phyloP scores from a whole-genome alignment of 2,888 invertebrate genomes.

The Peribatodes rhomboidaria region DNA sequence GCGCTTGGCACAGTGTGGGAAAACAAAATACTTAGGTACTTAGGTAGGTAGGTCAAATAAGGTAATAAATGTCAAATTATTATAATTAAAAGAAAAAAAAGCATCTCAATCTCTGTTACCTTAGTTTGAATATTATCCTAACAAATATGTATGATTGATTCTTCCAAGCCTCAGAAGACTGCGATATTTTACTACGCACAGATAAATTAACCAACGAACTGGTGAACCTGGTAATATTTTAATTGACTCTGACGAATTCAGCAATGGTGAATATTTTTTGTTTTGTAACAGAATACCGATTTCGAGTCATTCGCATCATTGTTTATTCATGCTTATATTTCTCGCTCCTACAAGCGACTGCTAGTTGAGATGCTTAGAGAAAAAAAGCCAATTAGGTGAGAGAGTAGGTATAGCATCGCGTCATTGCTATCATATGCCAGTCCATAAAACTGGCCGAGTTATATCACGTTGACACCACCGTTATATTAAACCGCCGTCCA shows the following conservation, averaged over 20 bases:
- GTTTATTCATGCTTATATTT: slow-evolving; percentile 28
- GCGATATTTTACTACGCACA: slow-evolving; percentile 1
- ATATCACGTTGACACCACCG: slow-evolving; percentile 56
- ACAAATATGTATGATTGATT: slow-evolving; percentile 17
- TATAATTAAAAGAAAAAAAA: too few relatives aligned
- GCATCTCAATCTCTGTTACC: slow-evolving; percentile 2
- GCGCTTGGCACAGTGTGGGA: too few relatives aligned
- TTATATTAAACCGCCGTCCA: slow-evolving; percentile 58
- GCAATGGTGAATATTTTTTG: slow-evolving; percentile 33
- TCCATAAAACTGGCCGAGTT: slow-evolving; percentile 55
- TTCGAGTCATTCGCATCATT: slow-evolving; percentile 20
- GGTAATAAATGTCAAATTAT: too few relatives aligned
- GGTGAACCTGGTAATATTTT: slow-evolving; percentile 14
- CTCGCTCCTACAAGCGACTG: background rate
- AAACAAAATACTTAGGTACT: too few relatives aligned
- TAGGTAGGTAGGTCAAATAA: too few relatives aligned
- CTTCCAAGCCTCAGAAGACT: background rate
- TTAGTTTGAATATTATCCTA: too few relatives aligned
- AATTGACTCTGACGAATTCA: slow-evolving; percentile 19
- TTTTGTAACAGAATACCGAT: slow-evolving; percentile 31
- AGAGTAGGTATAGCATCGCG: slow-evolving; percentile 40
- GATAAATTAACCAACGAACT: slow-evolving; percentile 19
- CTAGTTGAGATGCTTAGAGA: slow-evolving; percentile 15
- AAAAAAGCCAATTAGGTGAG: slow-evolving; percentile 45
- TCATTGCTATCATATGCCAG: slow-evolving; percentile 47